Percentiles rank a stretch among this genome's conserved stretches.
Conservation (phyloP, 2,113 vertebrate genomes). For the Calcarius ornatus region DNA sequence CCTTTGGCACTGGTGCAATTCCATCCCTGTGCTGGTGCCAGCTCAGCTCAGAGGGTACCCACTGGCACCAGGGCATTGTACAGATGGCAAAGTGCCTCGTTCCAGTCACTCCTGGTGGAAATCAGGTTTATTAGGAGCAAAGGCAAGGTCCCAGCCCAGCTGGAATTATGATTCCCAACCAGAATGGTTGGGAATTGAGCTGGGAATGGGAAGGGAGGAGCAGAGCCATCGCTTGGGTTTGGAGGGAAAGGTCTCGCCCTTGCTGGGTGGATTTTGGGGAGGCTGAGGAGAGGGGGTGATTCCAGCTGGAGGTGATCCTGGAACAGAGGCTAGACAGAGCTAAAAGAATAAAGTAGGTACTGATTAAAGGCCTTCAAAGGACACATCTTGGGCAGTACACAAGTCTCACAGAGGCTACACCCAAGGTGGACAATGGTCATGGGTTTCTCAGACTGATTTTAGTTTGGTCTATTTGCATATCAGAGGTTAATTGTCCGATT, state of each 20-base stretch:
- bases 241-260: rapidly evolving
- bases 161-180: not conserved
- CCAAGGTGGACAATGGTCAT: not conserved
- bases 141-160: not conserved
- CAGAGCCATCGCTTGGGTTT: rapidly evolving
- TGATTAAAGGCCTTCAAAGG: not conserved
- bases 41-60: rapidly evolving
- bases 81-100: not conserved
- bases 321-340: not conserved
- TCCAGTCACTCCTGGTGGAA: not conserved
- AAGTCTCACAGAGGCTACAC: not conserved
- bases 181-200: rapidly evolving
- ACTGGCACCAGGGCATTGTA: rapidly evolving
- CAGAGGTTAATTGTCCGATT: not conserved
- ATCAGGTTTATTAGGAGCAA: not conserved
- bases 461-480: not conserved
- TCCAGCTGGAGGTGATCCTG: not conserved
- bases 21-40: not conserved
- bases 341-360: rapidly evolving
- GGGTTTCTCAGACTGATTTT: not conserved
- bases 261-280: not conserved
- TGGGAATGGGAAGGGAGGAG: not conserved
- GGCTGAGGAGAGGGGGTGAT: not conserved
- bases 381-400: not conserved
- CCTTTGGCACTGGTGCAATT: not conserved